phyloP scores from a whole-genome alignment of 1,140 invertebrate species.

The Ditylenchus dipsaci region DNA sequence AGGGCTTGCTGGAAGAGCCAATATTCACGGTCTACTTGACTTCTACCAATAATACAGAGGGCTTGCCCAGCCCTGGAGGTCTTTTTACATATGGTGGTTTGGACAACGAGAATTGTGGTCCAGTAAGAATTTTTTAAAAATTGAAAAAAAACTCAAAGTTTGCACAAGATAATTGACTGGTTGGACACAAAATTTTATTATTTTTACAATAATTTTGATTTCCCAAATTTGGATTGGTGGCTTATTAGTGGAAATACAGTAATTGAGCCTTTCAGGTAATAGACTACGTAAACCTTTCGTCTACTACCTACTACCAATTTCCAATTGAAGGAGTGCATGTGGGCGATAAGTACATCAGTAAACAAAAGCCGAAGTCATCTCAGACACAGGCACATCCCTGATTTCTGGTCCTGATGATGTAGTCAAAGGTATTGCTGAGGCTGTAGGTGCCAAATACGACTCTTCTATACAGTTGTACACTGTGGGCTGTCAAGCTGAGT shows the following conservation, averaged over 20 bases:
- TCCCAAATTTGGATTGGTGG: no score
- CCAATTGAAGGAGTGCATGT: constrained; percentile 11
- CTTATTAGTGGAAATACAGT: no score
- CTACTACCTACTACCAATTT: constrained; percentile 14
- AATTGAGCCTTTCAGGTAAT: not conserved
- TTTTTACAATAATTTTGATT: no score
- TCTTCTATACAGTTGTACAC: constrained; percentile 2
- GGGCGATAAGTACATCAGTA: not conserved
- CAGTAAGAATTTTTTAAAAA: not conserved
- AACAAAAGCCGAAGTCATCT: constrained; percentile 38
- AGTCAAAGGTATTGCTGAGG: constrained; percentile 23
- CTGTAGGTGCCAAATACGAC: constrained; percentile 29
- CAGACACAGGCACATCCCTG: constrained; percentile 48
- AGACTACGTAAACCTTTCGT: constrained; percentile 6
- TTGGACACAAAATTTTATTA: no score
- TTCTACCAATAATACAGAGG: not conserved
- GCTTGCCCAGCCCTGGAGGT: not conserved
- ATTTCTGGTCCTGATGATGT: constrained; percentile 27
- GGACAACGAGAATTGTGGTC: constrained; percentile 26
- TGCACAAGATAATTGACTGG: no score
- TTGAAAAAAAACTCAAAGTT: no score
- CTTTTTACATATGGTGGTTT: constrained; percentile 12
- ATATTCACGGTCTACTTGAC: constrained; percentile 6
- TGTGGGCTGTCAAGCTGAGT: constrained; percentile 26
- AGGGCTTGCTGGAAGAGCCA: constrained; percentile 10